Conservation (phyloP, 64 coral and sea anemone genomes). For the Cladopsammia gracilis region DNA sequence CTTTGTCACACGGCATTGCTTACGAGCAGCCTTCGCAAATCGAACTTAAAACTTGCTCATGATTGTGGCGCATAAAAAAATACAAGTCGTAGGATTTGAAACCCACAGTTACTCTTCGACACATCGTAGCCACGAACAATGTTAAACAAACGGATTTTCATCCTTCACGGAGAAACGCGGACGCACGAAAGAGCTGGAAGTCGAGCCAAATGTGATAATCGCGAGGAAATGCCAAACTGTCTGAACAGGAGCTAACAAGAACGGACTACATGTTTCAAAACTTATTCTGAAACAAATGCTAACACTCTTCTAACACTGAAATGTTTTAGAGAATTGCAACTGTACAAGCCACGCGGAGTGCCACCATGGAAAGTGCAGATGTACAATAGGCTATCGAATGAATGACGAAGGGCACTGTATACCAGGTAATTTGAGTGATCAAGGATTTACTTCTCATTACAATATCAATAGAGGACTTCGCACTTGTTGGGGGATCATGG, state of each 20-base stretch:
- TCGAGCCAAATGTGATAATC: too few species aligned
- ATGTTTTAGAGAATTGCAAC: slow-evolving; percentile 1
- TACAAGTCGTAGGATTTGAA: too few species aligned
- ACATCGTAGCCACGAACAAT: too few species aligned
- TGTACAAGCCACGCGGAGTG: neutral
- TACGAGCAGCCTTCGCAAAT: too few species aligned
- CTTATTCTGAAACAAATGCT: neutral
- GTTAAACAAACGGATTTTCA: too few species aligned
- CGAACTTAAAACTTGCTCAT: too few species aligned
- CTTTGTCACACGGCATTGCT: too few species aligned
- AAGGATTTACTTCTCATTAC: neutral
- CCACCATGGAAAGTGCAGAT: neutral
- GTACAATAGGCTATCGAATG: neutral
- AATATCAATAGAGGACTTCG: neutral
- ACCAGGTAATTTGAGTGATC: neutral
- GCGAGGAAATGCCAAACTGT: neutral
- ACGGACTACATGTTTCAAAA: neutral
- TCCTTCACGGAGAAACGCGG: too few species aligned
- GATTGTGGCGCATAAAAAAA: too few species aligned
- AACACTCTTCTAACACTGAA: neutral
- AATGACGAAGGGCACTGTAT: neutral
- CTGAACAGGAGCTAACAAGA: neutral
- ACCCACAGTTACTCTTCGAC: too few species aligned
- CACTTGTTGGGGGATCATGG: neutral
- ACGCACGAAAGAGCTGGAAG: too few species aligned